phyloP scores from a whole-genome alignment of 2,888 invertebrate species.

The Boloria euphrosyne region DNA sequence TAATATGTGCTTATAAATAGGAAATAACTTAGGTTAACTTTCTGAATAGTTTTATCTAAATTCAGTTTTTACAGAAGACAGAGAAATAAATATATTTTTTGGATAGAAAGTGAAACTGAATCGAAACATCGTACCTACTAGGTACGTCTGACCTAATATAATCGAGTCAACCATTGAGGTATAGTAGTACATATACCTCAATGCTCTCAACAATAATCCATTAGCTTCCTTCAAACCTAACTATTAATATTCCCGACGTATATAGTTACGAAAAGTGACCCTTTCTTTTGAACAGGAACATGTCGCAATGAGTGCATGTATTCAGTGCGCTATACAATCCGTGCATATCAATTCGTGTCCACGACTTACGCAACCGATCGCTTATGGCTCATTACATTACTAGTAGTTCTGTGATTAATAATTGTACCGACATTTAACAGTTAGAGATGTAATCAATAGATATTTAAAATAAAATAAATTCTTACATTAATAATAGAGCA shows the following conservation, averaged over 20 bases:
- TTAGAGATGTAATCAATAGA: not conserved
- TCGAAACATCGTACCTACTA: not conserved
- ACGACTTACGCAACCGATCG: slow-evolving; percentile 39
- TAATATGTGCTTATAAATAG: too few relatives aligned
- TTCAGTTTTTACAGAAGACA: not conserved
- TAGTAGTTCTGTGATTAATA: slow-evolving; percentile 19
- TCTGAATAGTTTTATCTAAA: not conserved
- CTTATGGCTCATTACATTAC: slow-evolving; percentile 32
- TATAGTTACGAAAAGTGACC: slow-evolving; percentile 46
- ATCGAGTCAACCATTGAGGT: too few relatives aligned
- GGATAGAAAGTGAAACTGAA: not conserved
- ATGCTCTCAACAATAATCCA: slow-evolving; percentile 11
- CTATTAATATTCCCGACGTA: slow-evolving; percentile 48
- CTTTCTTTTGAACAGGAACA: slow-evolving; percentile 47
- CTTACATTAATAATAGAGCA: not conserved
- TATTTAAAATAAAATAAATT: not conserved
- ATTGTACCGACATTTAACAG: slow-evolving; percentile 12
- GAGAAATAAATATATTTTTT: not conserved
- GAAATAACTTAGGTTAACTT: not conserved
- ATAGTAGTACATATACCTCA: too few relatives aligned
- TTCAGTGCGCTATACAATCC: slow-evolving; percentile 43
- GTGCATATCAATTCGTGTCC: slow-evolving; percentile 50
- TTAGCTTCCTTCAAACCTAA: slow-evolving; percentile 27
- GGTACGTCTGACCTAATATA: slow-evolving; percentile 4
- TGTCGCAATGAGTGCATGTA: slow-evolving; percentile 51